Percentiles rank a stretch among this genome's conserved stretches.
phyloP scores from a whole-genome alignment of 2,888 invertebrate genomes.

The Micoletzkya japonica region DNA sequence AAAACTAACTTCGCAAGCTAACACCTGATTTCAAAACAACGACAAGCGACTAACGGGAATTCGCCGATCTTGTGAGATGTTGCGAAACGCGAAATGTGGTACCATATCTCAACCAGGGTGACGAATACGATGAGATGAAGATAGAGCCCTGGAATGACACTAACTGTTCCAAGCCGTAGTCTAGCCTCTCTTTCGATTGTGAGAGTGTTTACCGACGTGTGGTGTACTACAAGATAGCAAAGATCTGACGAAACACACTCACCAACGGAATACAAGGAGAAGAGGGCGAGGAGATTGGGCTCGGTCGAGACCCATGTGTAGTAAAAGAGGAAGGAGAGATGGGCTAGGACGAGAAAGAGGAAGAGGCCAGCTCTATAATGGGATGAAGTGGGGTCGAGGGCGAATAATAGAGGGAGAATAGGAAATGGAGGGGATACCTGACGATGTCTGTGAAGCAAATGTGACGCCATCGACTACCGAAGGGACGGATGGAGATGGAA shows the following conservation, averaged over 20 bases:
- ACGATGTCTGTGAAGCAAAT: constrained; percentile 26
- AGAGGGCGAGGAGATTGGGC: constrained; percentile 41
- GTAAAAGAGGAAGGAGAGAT: constrained; percentile 44
- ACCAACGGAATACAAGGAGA: constrained; percentile 41
- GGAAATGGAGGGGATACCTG: constrained; percentile 8
- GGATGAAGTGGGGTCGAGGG: neutral
- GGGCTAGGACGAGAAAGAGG: constrained; percentile 40
- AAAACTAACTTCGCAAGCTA: too few species aligned
- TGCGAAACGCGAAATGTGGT: constrained; percentile 11
- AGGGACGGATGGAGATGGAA: neutral
- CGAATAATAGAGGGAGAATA: neutral
- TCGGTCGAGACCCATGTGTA: constrained; percentile 37
- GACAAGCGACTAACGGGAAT: neutral
- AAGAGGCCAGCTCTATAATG: constrained; percentile 30
- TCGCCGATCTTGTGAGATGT: neutral
- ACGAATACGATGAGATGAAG: constrained; percentile 41
- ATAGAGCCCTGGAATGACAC: constrained; percentile 29
- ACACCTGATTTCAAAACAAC: too few species aligned
- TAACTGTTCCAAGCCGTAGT: neutral
- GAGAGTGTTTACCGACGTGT: neutral
- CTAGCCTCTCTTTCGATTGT: neutral
- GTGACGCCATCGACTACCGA: constrained; percentile 26
- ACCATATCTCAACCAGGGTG: constrained; percentile 32
- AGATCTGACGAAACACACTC: too few species aligned
- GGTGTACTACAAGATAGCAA: too few species aligned